Conservation (phyloP, 2,888 invertebrate species). For the Lymantria dispar region DNA sequence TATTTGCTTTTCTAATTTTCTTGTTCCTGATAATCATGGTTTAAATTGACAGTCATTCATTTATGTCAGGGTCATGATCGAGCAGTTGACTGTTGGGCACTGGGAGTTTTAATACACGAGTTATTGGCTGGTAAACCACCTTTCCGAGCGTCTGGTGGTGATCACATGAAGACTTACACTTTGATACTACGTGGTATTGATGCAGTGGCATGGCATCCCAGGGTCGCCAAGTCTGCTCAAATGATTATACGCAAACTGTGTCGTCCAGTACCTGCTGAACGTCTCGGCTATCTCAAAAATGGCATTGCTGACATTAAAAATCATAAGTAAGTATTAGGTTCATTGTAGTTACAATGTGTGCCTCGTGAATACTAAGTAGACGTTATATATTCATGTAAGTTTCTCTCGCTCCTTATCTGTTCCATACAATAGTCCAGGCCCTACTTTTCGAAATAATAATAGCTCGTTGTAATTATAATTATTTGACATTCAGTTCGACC, state of each 20-base stretch:
- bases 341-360: background rate
- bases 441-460: conserved; percentile 9
- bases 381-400: conserved; percentile 12
- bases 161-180: conserved; percentile 97
- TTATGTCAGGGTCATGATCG: conserved; percentile 84
- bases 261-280: conserved; percentile 91
- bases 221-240: conserved; percentile 90
- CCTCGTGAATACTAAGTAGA: background rate
- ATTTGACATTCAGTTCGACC: too few species aligned
- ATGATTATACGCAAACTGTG: conserved; percentile 93
- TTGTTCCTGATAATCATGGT: background rate
- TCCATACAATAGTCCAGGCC: conserved; percentile 4
- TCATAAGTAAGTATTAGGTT: conserved; percentile 83
- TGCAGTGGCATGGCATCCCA: conserved; percentile 91
- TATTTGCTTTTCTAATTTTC: too few species aligned
- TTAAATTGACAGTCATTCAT: background rate
- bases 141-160: conserved; percentile 92
- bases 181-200: conserved; percentile 96
- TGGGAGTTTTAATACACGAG: conserved; percentile 94
- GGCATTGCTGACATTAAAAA: conserved; percentile 93
- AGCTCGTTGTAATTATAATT: conserved; percentile 7
- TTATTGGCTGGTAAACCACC: conserved; percentile 94
- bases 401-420: conserved; percentile 13
- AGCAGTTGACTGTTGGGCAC: conserved; percentile 97
- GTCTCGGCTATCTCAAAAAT: conserved; percentile 93